phyloP scores from a whole-genome alignment of 2,113 vertebrate genomes.

The Oreochromis spilurus region DNA sequence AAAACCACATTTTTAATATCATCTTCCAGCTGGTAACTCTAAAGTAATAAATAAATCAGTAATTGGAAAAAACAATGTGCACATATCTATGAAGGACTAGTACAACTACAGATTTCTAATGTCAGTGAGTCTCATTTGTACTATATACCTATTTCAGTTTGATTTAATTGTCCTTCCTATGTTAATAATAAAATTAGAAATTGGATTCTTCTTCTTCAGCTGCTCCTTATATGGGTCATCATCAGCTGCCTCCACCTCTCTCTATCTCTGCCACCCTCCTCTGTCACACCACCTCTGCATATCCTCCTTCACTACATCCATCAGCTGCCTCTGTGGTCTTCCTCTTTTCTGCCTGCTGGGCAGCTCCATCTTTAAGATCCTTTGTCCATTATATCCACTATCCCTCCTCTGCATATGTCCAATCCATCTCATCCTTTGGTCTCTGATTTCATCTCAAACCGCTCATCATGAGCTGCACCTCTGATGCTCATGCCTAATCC shows the following conservation, averaged over 20 bases:
- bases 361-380: not conserved
- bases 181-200: not conserved
- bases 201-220: not conserved
- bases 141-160: not conserved
- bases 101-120: not conserved
- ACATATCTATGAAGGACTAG: not conserved
- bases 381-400: not conserved
- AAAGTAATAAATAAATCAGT: fast-evolving
- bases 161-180: not conserved
- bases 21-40: not conserved
- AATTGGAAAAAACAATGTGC: not conserved
- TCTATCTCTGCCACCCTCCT: not conserved
- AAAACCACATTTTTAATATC: not conserved
- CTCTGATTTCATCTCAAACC: not conserved
- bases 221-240: not conserved
- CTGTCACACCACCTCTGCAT: not conserved
- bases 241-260: not conserved
- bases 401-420: not conserved
- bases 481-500: not conserved
- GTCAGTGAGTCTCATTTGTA: not conserved
- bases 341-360: fast-evolving
- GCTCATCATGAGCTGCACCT: not conserved
- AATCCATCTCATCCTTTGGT: not conserved
- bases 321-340: not conserved
- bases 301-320: not conserved